phyloP scores from a whole-genome alignment of 92 coral and sea anemone species.

The Umimayanthus chanpuru region DNA sequence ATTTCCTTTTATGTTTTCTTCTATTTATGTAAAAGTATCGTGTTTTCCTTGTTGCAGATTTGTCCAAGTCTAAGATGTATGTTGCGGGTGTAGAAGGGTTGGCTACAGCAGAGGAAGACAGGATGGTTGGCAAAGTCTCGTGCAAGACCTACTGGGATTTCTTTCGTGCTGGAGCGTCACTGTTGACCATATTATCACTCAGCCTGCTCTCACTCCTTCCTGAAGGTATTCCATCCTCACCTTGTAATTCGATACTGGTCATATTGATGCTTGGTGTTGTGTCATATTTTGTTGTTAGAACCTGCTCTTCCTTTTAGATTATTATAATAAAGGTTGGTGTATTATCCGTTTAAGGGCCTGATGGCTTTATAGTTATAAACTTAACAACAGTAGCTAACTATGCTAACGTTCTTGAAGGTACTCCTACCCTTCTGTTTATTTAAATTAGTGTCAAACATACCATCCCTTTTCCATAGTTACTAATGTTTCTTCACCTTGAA shows the following conservation, averaged over 20 bases:
- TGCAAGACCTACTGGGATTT: slow-evolving; percentile 46
- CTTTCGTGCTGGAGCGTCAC: slow-evolving; percentile 50
- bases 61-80: slow-evolving; percentile 21
- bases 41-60: not conserved
- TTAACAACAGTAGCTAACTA: no score
- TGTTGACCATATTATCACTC: not conserved
- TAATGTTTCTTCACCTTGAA: no score
- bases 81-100: slow-evolving; percentile 22
- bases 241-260: no score
- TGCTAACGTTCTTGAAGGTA: no score
- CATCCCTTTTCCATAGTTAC: no score
- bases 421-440: no score
- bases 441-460: no score
- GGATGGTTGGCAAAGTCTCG: slow-evolving; percentile 38
- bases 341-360: no score
- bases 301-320: no score
- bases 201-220: slow-evolving; percentile 37
- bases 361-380: no score
- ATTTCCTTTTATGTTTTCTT: no score
- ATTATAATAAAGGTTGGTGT: no score
- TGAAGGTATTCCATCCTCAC: slow-evolving; percentile 21
- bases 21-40: not conserved
- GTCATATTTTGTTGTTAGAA: not conserved
- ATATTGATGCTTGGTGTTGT: not conserved
- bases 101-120: slow-evolving; percentile 37